Evolutionary conservation across 2,113 vertebrate genomes (phyloP).

Genomic region (Malurus cyaneus): DNA sequence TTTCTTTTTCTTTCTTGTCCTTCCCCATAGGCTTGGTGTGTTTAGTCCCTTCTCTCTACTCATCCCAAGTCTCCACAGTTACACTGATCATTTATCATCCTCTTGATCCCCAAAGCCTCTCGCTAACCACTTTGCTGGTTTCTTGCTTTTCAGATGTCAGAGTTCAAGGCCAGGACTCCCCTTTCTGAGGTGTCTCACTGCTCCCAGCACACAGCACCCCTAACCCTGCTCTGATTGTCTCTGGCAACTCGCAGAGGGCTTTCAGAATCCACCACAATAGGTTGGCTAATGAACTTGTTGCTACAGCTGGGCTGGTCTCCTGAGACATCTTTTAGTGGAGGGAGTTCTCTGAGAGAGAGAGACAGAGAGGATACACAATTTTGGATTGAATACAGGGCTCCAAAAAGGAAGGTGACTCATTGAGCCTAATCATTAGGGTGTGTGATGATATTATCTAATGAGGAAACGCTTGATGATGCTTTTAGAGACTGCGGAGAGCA

Average conservation of each 20-base stretch:
- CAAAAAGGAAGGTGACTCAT: slow-evolving; percentile 62
- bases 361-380: slow-evolving; percentile 54
- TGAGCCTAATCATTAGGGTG: slow-evolving; percentile 61
- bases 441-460: slow-evolving; percentile 69
- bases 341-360: slow-evolving; percentile 27
- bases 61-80: not conserved
- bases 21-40: not conserved
- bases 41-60: not conserved
- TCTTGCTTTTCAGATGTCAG: not conserved
- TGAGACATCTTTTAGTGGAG: not conserved
- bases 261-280: not conserved
- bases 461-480: slow-evolving; percentile 66
- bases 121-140: not conserved
- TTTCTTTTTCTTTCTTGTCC: not conserved
- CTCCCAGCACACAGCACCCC: not conserved
- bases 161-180: not conserved
- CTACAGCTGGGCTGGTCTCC: slow-evolving; percentile 31
- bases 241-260: not conserved
- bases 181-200: not conserved
- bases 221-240: not conserved
- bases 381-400: slow-evolving; percentile 45
- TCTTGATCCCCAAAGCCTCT: not conserved
- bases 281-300: slow-evolving; percentile 27
- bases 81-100: not conserved
- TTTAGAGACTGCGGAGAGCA: slow-evolving; percentile 55